Percentiles rank a stretch among this genome's conserved stretches.
Conservation (phyloP, 2,113 vertebrate species). For the Pterocles orientalis region DNA sequence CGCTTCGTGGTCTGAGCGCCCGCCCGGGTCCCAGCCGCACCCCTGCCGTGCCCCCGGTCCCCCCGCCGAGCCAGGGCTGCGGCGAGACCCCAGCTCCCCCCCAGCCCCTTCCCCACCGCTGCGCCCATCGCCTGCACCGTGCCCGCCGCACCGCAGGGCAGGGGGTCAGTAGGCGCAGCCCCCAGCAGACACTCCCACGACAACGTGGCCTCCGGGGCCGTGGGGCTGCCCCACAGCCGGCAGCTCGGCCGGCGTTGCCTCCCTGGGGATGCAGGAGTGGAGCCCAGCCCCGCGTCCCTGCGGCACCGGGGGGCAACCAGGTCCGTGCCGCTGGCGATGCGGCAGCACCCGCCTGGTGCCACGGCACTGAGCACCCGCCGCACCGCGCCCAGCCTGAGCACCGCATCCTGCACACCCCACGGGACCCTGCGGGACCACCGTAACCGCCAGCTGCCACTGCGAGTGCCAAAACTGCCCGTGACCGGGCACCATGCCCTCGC, state of each 20-base stretch:
- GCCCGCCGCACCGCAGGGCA: background rate
- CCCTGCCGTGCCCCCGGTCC: background rate
- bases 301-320: background rate
- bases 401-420: background rate
- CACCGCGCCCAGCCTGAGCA: background rate
- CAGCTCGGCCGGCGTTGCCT: background rate
- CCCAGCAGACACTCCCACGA: background rate
- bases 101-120: background rate
- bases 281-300: background rate
- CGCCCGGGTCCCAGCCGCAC: background rate
- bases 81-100: background rate
- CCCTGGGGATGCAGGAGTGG: fast-evolving
- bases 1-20: conserved; percentile 85
- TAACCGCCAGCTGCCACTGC: background rate
- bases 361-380: background rate
- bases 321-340: fast-evolving
- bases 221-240: background rate
- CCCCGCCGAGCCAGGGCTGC: background rate
- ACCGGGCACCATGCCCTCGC: background rate
- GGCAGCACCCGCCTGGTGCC: background rate
- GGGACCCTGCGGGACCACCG: fast-evolving
- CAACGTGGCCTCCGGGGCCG: background rate
- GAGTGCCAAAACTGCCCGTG: fast-evolving
- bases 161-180: background rate
- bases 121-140: background rate